These are phyloP conservation scores for Polypterus senegalus DNA, from an alignment of 2,113 vertebrate species.

Conservation along the genomic window DNA sequence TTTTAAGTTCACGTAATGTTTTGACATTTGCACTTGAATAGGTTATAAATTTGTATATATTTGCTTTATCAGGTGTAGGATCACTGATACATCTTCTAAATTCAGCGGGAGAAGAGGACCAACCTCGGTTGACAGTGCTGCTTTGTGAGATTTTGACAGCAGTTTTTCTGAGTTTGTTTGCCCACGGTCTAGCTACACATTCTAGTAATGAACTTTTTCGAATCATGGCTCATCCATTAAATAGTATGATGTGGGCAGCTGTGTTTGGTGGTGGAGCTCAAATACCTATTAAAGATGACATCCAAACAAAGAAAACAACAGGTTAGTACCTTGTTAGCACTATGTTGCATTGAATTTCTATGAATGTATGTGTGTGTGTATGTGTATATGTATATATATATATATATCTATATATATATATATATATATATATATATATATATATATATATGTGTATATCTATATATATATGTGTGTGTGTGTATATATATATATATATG, in stretches of 20 bases:
- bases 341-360: no score
- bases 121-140: slow-evolving; percentile 72
- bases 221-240: slow-evolving; percentile 82
- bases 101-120: slow-evolving; percentile 81
- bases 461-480: no score
- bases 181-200: slow-evolving; percentile 89
- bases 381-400: no score
- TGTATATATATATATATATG: no score
- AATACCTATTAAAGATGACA: slow-evolving; percentile 42
- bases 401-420: no score
- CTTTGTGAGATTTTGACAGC: slow-evolving; percentile 92
- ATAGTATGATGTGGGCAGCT: slow-evolving; percentile 81
- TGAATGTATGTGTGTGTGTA: no score
- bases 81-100: slow-evolving; percentile 64
- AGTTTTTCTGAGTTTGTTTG: slow-evolving; percentile 86
- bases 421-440: no score
- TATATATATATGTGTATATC: no score
- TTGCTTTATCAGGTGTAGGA: slow-evolving; percentile 54
- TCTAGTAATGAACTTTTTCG: slow-evolving; percentile 84
- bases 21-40: not conserved
- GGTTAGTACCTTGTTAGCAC: slow-evolving; percentile 45
- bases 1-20: not conserved
- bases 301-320: slow-evolving; percentile 40
- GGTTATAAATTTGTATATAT: not conserved
- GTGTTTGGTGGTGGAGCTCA: slow-evolving; percentile 82